Evolutionary conservation across 2,797 vertebrate genomes (phyloP).

Genomic region (Xiphophorus birchmanni): DNA sequence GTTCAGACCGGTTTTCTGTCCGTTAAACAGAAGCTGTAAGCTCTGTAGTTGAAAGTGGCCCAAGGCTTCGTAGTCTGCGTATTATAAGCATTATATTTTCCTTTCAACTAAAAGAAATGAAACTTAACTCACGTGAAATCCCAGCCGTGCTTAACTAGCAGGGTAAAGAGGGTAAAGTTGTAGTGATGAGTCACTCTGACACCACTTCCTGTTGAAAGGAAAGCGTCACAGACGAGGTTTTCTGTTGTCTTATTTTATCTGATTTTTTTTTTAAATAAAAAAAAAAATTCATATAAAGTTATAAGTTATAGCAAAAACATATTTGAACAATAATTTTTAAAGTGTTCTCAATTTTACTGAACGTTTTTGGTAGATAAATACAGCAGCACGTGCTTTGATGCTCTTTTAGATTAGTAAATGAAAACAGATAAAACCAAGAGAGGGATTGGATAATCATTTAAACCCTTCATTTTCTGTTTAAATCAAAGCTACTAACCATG

Average conservation of each 20-base stretch:
- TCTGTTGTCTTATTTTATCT: neutral
- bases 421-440: neutral
- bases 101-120: conserved; percentile 8
- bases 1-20: neutral
- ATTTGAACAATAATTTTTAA: neutral
- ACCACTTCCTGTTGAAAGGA: conserved; percentile 11
- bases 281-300: too few relatives aligned
- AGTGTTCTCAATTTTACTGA: neutral
- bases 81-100: conserved; percentile 1
- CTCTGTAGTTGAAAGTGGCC: accelerated
- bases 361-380: neutral
- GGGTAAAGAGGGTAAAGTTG: neutral
- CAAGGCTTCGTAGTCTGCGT: accelerated
- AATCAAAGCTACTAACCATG: neutral
- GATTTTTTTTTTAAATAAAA: neutral
- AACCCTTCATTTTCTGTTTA: neutral
- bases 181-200: conserved; percentile 19
- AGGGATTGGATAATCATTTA: neutral
- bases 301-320: neutral
- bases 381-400: neutral
- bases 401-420: neutral
- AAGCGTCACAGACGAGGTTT: neutral
- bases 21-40: accelerated
- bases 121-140: conserved; percentile 75
- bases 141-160: neutral